phyloP scores from a whole-genome alignment of 2,113 vertebrate species.

The Petrocephalus zakoni region DNA sequence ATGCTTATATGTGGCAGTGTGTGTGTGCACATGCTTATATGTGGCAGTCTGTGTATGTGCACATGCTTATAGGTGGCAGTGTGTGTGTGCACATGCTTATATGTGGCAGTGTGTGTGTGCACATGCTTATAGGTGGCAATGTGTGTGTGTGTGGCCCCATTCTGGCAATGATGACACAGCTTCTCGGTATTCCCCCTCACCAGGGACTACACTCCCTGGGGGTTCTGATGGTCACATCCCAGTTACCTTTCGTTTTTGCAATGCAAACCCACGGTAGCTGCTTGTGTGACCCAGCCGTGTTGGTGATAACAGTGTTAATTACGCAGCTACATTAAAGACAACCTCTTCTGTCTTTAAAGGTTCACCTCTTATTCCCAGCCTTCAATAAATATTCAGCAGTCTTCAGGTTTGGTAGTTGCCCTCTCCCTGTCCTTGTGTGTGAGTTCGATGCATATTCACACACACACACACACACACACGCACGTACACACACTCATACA shows the following conservation, averaged over 20 bases:
- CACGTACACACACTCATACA: background rate
- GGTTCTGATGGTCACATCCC: background rate
- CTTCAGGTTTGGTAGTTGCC: background rate
- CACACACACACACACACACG: background rate
- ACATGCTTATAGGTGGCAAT: too few relatives aligned
- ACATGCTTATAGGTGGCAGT: too few relatives aligned
- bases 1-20: too few relatives aligned
- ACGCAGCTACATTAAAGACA: background rate
- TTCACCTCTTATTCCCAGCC: background rate
- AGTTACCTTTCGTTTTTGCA: background rate
- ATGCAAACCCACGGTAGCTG: background rate
- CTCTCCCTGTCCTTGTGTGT: background rate
- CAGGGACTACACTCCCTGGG: background rate
- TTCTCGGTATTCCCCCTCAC: background rate
- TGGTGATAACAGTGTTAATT: background rate
- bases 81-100: too few relatives aligned
- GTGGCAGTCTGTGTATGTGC: too few relatives aligned
- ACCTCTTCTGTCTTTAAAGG: background rate
- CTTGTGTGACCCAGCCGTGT: background rate
- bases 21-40: too few relatives aligned
- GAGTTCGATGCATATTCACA: too few relatives aligned
- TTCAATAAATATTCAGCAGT: background rate
- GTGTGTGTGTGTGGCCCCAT: background rate
- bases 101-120: too few relatives aligned
- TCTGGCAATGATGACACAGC: background rate